phyloP scores from a whole-genome alignment of 2,888 invertebrate species.

The Bombylius discolor region DNA sequence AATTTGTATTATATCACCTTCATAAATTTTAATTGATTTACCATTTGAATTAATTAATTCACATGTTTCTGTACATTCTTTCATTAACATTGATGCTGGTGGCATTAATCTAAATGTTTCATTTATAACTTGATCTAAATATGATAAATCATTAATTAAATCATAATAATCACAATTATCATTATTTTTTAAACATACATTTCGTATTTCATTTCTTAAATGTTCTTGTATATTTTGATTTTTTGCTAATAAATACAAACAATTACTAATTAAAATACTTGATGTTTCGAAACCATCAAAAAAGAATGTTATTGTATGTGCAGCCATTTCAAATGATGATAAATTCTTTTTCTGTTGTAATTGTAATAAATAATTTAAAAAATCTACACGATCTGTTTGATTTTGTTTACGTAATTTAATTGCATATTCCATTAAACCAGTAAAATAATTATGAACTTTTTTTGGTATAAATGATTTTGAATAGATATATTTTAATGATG shows the following conservation, averaged over 20 bases:
- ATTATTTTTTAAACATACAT: constrained; percentile 11
- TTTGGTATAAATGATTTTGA: constrained; percentile 10
- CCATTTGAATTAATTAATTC: constrained; percentile 16
- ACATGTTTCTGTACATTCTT: constrained; percentile 21
- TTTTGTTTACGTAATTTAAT: constrained; percentile 9
- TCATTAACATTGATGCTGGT: constrained; percentile 17
- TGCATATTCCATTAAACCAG: constrained; percentile 14
- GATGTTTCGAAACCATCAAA: constrained; percentile 26
- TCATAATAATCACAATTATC: constrained; percentile 19
- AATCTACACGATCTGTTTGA: constrained; percentile 15
- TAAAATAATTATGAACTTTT: constrained; percentile 14
- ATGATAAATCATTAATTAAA: constrained; percentile 20
- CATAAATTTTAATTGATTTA: constrained; percentile 10
- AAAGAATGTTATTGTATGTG: constrained; percentile 21
- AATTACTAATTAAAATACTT: constrained; percentile 17
- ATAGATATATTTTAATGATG: constrained; percentile 13
- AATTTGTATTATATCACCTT: constrained; percentile 17
- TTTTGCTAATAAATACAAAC: constrained; percentile 20
- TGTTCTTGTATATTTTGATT: constrained; percentile 20
- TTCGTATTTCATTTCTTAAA: constrained; percentile 21
- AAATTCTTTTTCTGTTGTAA: constrained; percentile 18
- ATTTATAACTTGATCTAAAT: constrained; percentile 24
- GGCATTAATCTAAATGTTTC: constrained; percentile 26
- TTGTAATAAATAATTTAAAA: constrained; percentile 16
- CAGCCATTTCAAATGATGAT: constrained; percentile 20